Base-by-base conservation (phyloP, 2,888 invertebrate genomes). In the Acanthococcus lagerstroemiae region DNA sequence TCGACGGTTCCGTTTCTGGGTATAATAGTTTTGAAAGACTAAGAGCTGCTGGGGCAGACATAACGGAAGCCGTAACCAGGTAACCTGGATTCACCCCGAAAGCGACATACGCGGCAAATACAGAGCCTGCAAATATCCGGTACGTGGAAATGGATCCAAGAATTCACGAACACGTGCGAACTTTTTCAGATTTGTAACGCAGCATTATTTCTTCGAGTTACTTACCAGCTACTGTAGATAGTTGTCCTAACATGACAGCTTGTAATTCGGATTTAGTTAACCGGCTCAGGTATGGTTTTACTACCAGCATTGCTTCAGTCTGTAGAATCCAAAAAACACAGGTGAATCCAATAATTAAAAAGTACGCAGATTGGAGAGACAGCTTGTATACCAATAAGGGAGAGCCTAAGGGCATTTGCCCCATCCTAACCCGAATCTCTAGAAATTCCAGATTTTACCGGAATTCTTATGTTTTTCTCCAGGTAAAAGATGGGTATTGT, bases 31-130 rank as follows among this genome's bases (percentile, higher is more conserved):
- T 97, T 12, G 94, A 83, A 73, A 84, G 88, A 72, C 91, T 92
- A 26, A 97, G 77, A 0, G 95, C 88, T 0, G 94, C 93, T 0
- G 96, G 96, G 0, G 96, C 95, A 0, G 95, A 91, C 95, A 97
- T 95, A 0, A 97, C 87, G 69, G 91, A 90, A 0, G 96, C 91
- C 0, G 95, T 91, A 69, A 97, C 85, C 45, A 97, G 78, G 76
- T 95, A 90, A 0, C 88, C 84, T 0, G 96, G 85, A 56, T 86
- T 83, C 0, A 94, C 93, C 0, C 95, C 95, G 75, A 91, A 94
- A 3, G 82, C 82, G 63, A 95, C 90, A 75, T 95, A 97, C 0
- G 95, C 91, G 0, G 94, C 95, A 73, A 97, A 78, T 1, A 95
- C 92, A 0, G 92, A 87, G 15, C 87, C 88, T 84, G n/a, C n/a